Conservation (phyloP, 2,113 vertebrate genomes). For the Spea multiplicata region DNA sequence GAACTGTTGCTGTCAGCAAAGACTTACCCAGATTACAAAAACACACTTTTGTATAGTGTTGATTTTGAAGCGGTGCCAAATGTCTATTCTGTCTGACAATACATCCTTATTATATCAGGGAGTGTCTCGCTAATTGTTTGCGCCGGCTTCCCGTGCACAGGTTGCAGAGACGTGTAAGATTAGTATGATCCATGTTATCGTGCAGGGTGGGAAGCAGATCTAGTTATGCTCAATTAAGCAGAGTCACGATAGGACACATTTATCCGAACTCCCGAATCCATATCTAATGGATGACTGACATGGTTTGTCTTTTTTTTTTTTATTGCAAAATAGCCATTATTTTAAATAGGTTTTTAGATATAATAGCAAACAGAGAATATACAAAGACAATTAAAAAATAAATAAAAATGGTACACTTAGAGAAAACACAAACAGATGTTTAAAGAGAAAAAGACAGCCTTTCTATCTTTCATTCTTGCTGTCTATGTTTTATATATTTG, state of each 20-base stretch:
- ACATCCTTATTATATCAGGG: constrained; percentile 42
- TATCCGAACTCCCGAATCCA: background rate
- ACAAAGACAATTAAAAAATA: too few relatives aligned
- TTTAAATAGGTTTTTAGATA: too few relatives aligned
- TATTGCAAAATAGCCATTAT: too few relatives aligned
- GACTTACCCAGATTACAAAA: constrained; percentile 38
- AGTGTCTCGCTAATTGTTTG: constrained; percentile 37
- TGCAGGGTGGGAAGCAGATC: constrained; percentile 42
- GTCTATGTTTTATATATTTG: too few relatives aligned
- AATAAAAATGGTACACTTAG: too few relatives aligned
- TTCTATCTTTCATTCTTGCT: too few relatives aligned
- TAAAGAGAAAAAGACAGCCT: too few relatives aligned
- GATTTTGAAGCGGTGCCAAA: constrained; percentile 40
- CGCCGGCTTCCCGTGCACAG: constrained; percentile 29
- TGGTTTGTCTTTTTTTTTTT: too few relatives aligned
- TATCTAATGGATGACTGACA: too few relatives aligned
- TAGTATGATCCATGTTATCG: constrained; percentile 41
- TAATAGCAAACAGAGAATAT: too few relatives aligned
- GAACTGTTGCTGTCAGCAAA: constrained; percentile 30
- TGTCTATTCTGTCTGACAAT: constrained; percentile 37
- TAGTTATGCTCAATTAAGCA: constrained; percentile 32
- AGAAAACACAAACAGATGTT: too few relatives aligned
- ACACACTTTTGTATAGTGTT: constrained; percentile 36
- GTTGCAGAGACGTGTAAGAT: constrained; percentile 34
- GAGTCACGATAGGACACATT: constrained; percentile 35